Evolutionary conservation across 2,888 invertebrate genomes (phyloP), one percentile per base, ranked within the genome.

Genomic region (Limenitis camilla): DNA sequence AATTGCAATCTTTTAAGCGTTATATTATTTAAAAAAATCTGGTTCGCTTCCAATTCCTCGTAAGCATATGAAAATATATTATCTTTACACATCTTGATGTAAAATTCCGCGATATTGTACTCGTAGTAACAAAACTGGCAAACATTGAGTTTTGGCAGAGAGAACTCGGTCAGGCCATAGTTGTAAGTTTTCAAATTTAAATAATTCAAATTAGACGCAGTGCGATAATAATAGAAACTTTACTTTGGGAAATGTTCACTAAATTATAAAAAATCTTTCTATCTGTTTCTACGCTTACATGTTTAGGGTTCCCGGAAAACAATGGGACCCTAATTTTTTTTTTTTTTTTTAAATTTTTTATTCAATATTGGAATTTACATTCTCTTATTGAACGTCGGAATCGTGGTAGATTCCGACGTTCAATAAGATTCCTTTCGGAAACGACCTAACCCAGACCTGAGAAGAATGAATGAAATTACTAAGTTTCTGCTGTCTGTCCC

Each of bases 171-270:
- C 49, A 39, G 28, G 43, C 42, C 28, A 50, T 32, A 39, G 49
- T 43, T 50, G 32, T 32, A 39, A 43, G 43, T 50, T 43, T 29
- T 32, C 28, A 39, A 50, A 50, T 50, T 39, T 39, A 50, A 50
- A 50, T 50, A 50, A 50, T 50, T 39, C 43, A 50, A 50, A 50
- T 50, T 50, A 50, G 49, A 50, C 43, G 49, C 49, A 50, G 32
- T 50, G 43, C 49, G 49, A 39, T 43, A 31, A 42, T 39, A 44
- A 50, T 11, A 32, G 38, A 38, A 36, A 38, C 9, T n/a, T 38
- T 19, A 5, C 27, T 8, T 6, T 32, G 27, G 35, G 28, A 28
- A 38, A 38, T 39, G 11, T 11, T 39, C 11, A 27, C n/a, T 35
- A 35, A 35, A 35, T 6, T 35, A 35, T 9, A 41, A 41, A 41